Conservation (phyloP, 2,797 vertebrate species). For the Balearica regulorum region DNA sequence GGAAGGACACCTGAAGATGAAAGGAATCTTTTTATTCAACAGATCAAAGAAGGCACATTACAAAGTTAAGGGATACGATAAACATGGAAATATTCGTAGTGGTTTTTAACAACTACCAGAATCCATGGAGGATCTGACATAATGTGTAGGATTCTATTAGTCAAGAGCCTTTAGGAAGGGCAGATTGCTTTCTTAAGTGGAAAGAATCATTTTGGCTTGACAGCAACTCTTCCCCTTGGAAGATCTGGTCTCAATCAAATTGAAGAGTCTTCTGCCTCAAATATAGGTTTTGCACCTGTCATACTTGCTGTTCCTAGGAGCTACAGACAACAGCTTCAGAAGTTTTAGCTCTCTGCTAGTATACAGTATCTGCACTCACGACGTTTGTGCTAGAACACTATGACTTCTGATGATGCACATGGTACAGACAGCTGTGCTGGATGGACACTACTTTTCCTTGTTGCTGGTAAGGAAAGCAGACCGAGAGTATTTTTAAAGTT, state of each 20-base stretch:
- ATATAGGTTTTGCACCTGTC: conserved; percentile 65
- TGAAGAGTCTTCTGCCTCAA: conserved; percentile 59
- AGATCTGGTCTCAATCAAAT: conserved; percentile 34
- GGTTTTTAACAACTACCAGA: conserved; percentile 60
- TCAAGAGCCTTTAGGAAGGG: conserved; percentile 51
- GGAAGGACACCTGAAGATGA: conserved; percentile 96
- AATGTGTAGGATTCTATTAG: conserved; percentile 66
- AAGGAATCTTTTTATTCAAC: conserved; percentile 93
- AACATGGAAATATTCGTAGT: conserved; percentile 34
- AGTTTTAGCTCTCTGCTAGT: conserved; percentile 53
- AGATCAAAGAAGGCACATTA: conserved; percentile 90
- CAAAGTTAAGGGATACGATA: conserved; percentile 76
- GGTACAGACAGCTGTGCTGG: conserved; percentile 45
- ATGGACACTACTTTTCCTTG: conserved; percentile 23
- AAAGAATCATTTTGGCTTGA: conserved; percentile 31
- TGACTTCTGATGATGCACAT: conserved; percentile 30
- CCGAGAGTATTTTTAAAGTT: background rate
- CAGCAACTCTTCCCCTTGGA: conserved; percentile 19
- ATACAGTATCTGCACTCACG: conserved; percentile 51
- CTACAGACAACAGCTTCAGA: conserved; percentile 53
- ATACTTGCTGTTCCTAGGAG: conserved; percentile 66
- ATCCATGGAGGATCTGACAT: conserved; percentile 63
- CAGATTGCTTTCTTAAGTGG: conserved; percentile 7
- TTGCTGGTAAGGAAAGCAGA: conserved; percentile 14
- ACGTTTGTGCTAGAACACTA: conserved; percentile 61